Evolutionary conservation across 2,888 invertebrate species (phyloP), one percentile per base, ranked within the genome.

Genomic region (Linnaemya tessellans): DNA sequence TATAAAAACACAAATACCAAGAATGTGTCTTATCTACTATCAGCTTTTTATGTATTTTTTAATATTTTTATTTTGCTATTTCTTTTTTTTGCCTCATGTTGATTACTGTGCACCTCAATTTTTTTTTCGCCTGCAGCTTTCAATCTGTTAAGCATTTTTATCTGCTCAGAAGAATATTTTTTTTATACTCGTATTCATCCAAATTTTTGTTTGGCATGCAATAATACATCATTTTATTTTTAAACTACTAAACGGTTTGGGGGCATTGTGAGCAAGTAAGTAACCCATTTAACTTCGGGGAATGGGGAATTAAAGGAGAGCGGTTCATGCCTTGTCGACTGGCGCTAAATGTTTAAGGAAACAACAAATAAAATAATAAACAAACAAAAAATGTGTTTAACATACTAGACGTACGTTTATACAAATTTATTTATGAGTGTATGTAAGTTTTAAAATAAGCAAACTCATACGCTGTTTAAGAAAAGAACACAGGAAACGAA

Each of bases 401-500:
- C 13, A 20, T 67, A 58, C 46, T 35, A 43, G 30, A 38, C 20
- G 22, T 58, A 46, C 0, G 5, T 3, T 11, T 11, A 15, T 11
- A 13, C 11, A 15, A 3, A 43, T 11, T 1, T 13, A 43, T 11
- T 13, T 13, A 15, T 11, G 11, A 13, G 11, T 54, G 20, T 60
- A 25, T 60, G 25, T 54, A 51, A 38, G 41, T 43, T 41, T 64
- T n/a, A 10, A 35, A 79, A 43, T 38, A 62, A 51, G 13, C 49
- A 30, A 62, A 49, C 18, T 20, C 35, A 43, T 54, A 18, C n/a
- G 56, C 9, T 30, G 54, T 11, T 9, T 7, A 68, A 80, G n/a
- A 54, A 70, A 75, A 64, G 58, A 83, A 80, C 62, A 80, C 80
- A 82, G 82, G 78, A 82, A 82, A 68, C 65, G 74, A 84, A 73